phyloP scores from a whole-genome alignment of 2,888 invertebrate genomes.

The Phorcus lineatus region DNA sequence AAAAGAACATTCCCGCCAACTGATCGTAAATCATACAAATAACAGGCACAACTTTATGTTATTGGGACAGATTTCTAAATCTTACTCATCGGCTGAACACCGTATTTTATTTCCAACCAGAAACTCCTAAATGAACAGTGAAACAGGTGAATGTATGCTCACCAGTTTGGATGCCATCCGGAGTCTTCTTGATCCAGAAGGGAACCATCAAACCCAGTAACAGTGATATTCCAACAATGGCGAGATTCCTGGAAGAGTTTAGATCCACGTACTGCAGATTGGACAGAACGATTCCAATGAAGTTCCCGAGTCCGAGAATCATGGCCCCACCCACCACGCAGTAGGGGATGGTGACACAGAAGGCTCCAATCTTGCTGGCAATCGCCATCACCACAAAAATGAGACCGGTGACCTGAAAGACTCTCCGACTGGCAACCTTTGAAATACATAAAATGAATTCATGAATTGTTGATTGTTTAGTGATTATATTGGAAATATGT shows the following conservation, averaged over 20 bases:
- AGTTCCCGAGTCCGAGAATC: conserved; percentile 57
- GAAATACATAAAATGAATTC: not conserved
- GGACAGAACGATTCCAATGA: conserved; percentile 60
- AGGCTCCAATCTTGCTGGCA: conserved; percentile 75
- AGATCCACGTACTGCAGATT: conserved; percentile 80
- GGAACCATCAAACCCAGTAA: conserved; percentile 84
- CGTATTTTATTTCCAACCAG: too few species aligned
- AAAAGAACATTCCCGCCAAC: too few species aligned
- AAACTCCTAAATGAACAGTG: too few species aligned
- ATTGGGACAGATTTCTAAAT: too few species aligned
- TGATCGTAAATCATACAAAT: too few species aligned
- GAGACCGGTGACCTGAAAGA: conserved; percentile 73
- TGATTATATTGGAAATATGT: too few species aligned
- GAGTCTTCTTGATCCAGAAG: conserved; percentile 49
- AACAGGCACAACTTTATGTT: too few species aligned
- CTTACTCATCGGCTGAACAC: too few species aligned
- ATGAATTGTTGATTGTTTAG: too few species aligned
- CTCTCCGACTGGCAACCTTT: conserved; percentile 75
- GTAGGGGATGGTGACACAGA: conserved; percentile 76
- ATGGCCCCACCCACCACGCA: conserved; percentile 74
- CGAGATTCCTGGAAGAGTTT: conserved; percentile 86
- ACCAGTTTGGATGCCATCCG: conserved; percentile 58
- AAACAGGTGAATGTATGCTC: not conserved
- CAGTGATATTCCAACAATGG: conserved; percentile 85
- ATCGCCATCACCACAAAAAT: conserved; percentile 72